Evolutionary conservation across 1,140 invertebrate genomes (phyloP), one percentile per base, ranked within the genome.

Genomic region (Ips typographus): DNA sequence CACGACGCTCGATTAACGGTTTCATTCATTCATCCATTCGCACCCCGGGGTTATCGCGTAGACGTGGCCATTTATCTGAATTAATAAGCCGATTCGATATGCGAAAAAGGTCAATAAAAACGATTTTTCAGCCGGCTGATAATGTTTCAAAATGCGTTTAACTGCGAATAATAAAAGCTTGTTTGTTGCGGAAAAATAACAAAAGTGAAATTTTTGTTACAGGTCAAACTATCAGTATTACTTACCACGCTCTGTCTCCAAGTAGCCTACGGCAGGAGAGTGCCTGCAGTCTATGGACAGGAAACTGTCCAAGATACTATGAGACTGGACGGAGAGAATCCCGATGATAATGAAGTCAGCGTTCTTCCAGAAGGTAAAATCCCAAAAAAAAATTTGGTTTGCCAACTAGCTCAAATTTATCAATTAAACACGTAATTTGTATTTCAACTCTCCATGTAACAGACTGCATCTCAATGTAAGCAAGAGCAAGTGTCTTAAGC

Each of bases 151-250:
- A 22, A 22, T 22, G 22, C 22, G 22, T 22, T 22, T 22, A 22
- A 22, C 22, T 22, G 22, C 22, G 22, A 22, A 22, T 22, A 49
- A 49, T 49, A 49, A 49, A 49, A 49, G 22, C 44, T 49, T 36
- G 5, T 55, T 49, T 36, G 5, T 55, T 55, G 2, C 2, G 6
- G 52, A 2, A 55, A 55, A 6, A 7, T 55, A 7, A 55, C 37
- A 40, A 65, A 59, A 22, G 3, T 43, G 39, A 38, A 41, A 64
- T 59, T 55, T 52, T 71, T 53, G 39, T 75, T 77, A 37, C 73
- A 77, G 75, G 73, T 75, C 62, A 65, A 75, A 51, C 57, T 75
- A 72, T 74, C 74, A 73, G 73, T 73, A 73, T 71, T 76, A 73
- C 60, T 76, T 8, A 55, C 71, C 40, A 57, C 68, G 6, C 59